A percentile compares a stretch with the other conserved stretches of the same genome.
These are phyloP conservation scores for Mythimna lalbum DNA, from an alignment of 2,888 invertebrate genomes.

Conservation along the genomic window DNA sequence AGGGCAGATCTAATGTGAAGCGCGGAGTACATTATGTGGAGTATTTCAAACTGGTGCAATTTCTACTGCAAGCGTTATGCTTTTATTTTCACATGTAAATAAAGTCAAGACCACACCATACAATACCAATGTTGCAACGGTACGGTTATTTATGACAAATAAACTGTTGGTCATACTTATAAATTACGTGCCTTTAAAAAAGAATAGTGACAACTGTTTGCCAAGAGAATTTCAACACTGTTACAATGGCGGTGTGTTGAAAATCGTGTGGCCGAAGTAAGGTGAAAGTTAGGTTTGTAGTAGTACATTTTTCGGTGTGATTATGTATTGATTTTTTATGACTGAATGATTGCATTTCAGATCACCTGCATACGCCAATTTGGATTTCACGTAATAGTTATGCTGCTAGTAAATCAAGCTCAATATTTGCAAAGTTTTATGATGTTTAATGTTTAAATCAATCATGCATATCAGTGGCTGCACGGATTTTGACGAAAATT, in stretches of 20 bases:
- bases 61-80: background rate
- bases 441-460: background rate
- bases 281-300: constrained; percentile 49
- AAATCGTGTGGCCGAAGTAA: constrained; percentile 60
- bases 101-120: constrained; percentile 24
- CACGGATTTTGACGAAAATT: background rate
- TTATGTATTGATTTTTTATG: constrained; percentile 22
- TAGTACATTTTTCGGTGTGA: constrained; percentile 17
- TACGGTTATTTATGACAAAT: constrained; percentile 64
- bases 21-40: background rate
- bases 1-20: background rate
- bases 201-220: constrained; percentile 50
- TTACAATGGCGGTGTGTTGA: constrained; percentile 59
- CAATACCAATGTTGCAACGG: constrained; percentile 56
- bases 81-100: constrained; percentile 21
- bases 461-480: background rate
- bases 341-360: constrained; percentile 9
- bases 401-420: background rate
- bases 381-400: background rate
- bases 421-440: background rate
- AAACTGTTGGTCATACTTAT: constrained; percentile 43
- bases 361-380: background rate
- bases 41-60: background rate
- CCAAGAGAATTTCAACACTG: constrained; percentile 74
- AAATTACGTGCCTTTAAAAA: constrained; percentile 68